Conservation (phyloP, 2,113 vertebrate species). For the Gobio gobio region DNA sequence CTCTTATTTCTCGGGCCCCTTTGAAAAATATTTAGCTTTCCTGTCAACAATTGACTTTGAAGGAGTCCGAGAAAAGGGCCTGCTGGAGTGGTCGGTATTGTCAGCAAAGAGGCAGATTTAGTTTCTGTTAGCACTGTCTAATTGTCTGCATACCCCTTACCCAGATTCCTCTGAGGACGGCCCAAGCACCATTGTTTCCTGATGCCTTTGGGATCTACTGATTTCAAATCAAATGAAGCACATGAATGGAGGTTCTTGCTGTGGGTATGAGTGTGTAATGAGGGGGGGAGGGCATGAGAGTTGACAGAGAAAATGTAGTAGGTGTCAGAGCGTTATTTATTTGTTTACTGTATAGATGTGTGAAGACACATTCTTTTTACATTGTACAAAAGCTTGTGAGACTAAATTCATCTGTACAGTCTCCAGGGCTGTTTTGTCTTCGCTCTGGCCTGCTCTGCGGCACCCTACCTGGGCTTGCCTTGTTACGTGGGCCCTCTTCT, state of each 20-base stretch:
- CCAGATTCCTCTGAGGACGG: conserved; percentile 20
- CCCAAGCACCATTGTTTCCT: conserved; percentile 36
- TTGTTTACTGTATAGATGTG: conserved; percentile 15
- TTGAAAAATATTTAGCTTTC: conserved; percentile 39
- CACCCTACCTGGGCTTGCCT: conserved; percentile 38
- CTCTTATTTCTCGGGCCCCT: conserved; percentile 6
- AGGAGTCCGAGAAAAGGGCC: conserved; percentile 23
- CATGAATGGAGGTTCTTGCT: neutral
- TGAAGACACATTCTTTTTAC: conserved; percentile 21
- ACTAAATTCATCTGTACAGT: conserved; percentile 40
- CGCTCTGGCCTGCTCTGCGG: conserved; percentile 27
- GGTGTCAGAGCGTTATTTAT: conserved; percentile 12
- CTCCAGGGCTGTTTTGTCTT: conserved; percentile 49
- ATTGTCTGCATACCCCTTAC: conserved; percentile 43
- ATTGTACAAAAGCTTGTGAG: conserved; percentile 13
- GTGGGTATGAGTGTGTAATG: conserved; percentile 15
- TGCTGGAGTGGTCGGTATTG: conserved; percentile 20
- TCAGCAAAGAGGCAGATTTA: conserved; percentile 37
- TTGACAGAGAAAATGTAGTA: neutral
- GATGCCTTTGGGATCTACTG: conserved; percentile 33
- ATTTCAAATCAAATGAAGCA: conserved; percentile 51
- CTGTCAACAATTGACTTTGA: conserved; percentile 35
- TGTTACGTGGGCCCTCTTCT: conserved; percentile 44
- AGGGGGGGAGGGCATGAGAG: neutral
- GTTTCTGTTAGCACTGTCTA: conserved; percentile 45